Conservation (phyloP, 2,797 vertebrate genomes). For the Esox masquinongy region DNA sequence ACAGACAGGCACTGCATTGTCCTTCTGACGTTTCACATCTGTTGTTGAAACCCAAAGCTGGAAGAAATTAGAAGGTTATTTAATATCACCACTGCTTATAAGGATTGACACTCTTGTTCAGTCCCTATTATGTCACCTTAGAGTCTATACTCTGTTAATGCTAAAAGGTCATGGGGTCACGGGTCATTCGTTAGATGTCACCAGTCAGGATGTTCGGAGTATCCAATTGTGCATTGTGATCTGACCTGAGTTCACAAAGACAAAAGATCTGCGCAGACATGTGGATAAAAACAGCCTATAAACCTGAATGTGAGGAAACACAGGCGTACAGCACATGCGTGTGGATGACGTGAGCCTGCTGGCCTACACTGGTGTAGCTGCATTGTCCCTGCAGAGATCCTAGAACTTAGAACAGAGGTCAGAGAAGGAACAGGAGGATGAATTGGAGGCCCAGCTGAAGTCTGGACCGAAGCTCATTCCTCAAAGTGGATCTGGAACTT, state of each 20-base stretch:
- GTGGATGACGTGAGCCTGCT: slow-evolving; percentile 25
- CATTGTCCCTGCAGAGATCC: background rate
- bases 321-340: slow-evolving; percentile 5
- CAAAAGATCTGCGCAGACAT: slow-evolving; percentile 9
- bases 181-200: background rate
- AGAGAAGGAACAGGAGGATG: slow-evolving; percentile 27
- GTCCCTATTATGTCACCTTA: background rate
- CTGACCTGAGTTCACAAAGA: slow-evolving; percentile 21
- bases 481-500: background rate
- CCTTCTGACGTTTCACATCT: slow-evolving; percentile 29
- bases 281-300: too few relatives aligned
- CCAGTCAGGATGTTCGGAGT: background rate
- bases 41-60: background rate
- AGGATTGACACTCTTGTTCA: too few relatives aligned
- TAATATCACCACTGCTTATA: too few relatives aligned
- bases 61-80: too few relatives aligned
- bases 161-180: background rate
- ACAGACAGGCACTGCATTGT: background rate
- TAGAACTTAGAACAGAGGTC: slow-evolving; percentile 7
- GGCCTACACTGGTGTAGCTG: slow-evolving; percentile 2
- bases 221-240: background rate
- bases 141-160: background rate
- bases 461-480: background rate
- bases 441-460: slow-evolving; percentile 16
- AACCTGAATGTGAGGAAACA: too few relatives aligned